A percentile compares a stretch with the other conserved stretches of the same genome.
Evolutionary conservation across 2,888 invertebrate species (phyloP).

Genomic region (Ellobium chinense): DNA sequence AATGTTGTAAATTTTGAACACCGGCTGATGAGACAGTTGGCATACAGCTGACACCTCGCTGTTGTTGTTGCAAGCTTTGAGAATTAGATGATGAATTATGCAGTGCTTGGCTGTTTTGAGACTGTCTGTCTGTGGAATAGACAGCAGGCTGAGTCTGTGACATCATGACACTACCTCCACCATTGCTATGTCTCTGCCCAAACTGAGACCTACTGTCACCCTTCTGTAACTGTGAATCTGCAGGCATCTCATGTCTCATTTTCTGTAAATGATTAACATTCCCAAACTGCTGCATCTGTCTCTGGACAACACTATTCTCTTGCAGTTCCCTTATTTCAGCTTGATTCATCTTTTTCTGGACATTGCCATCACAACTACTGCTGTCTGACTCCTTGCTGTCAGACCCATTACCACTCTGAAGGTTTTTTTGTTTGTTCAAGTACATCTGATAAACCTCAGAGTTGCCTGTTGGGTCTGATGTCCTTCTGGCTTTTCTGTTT

Average conservation of each 20-base stretch:
- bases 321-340: conserved; percentile 59
- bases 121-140: background rate
- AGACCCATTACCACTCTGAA: conserved; percentile 43
- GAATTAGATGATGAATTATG: background rate
- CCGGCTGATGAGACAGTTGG: conserved; percentile 25
- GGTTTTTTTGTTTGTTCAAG: conserved; percentile 61
- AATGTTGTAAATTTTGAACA: conserved; percentile 6
- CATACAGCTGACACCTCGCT: background rate
- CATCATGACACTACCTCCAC: background rate
- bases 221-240: background rate
- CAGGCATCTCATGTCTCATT: background rate
- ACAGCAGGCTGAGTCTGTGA: background rate
- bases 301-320: conserved; percentile 54
- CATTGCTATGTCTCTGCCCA: conserved; percentile 14
- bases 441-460: conserved; percentile 66
- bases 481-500: conserved; percentile 57
- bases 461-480: conserved; percentile 57
- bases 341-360: conserved; percentile 53
- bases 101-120: background rate
- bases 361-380: conserved; percentile 39
- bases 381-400: conserved; percentile 39
- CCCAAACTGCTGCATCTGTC: conserved; percentile 47
- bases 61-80: conserved; percentile 21
- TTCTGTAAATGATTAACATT: conserved; percentile 7
- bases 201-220: conserved; percentile 3